phyloP scores from a whole-genome alignment of 1,140 invertebrate species.

The Meloidogyne chitwoodi region DNA sequence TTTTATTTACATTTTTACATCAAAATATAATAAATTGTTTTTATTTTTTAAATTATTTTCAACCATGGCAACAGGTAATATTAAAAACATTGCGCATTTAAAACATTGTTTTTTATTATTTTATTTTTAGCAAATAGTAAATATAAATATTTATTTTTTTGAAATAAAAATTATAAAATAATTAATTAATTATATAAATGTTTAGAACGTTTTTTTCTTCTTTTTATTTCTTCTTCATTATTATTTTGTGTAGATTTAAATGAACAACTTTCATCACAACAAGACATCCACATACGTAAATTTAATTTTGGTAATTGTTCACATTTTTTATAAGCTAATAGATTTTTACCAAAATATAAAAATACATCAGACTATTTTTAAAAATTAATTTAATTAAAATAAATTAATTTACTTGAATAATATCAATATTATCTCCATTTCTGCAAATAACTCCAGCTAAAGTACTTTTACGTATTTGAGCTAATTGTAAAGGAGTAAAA shows the following conservation, averaged over 20 bases:
- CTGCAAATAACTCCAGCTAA: slow-evolving; percentile 74
- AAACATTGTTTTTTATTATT: background rate
- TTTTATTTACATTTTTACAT: too few relatives aligned
- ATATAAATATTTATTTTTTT: background rate
- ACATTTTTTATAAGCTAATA: slow-evolving; percentile 44
- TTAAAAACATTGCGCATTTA: background rate
- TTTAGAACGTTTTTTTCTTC: background rate
- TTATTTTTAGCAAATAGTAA: too few relatives aligned
- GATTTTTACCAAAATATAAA: slow-evolving; percentile 49
- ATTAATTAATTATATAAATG: background rate
- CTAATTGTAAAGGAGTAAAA: slow-evolving; percentile 73
- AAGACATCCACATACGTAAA: slow-evolving; percentile 56
- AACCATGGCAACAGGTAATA: background rate
- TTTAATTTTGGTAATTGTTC: slow-evolving; percentile 40
- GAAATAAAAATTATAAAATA: background rate
- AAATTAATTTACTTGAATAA: slow-evolving; percentile 64
- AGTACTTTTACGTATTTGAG: slow-evolving; percentile 70
- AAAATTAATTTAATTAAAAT: background rate
- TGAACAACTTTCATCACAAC: slow-evolving; percentile 51
- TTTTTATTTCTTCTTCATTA: background rate
- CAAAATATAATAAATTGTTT: too few relatives aligned
- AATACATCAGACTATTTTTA: slow-evolving; percentile 51
- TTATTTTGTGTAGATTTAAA: slow-evolving; percentile 6
- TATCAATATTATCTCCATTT: slow-evolving; percentile 70
- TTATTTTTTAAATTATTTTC: background rate